Evolutionary conservation across 2,888 invertebrate genomes (phyloP).

Genomic region (Drosophila tripunctata): DNA sequence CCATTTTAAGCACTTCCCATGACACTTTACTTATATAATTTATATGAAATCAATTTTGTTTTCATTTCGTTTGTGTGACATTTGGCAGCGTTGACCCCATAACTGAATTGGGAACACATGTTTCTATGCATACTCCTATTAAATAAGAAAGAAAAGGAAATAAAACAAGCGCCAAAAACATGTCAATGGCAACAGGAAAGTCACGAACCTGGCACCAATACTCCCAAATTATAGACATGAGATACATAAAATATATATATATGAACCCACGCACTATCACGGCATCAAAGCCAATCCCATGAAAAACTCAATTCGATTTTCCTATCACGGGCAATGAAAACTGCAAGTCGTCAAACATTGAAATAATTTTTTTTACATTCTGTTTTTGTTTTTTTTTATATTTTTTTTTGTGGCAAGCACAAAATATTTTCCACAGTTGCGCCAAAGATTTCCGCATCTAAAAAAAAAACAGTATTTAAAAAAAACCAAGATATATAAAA

Average conservation of each 20-base stretch:
- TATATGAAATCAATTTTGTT: conserved; percentile 26
- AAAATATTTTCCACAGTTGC: conserved; percentile 28
- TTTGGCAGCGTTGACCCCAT: conserved; percentile 10
- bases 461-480: conserved; percentile 5
- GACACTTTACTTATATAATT: conserved; percentile 25
- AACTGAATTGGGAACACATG: conserved; percentile 15
- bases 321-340: conserved; percentile 2
- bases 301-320: conserved; percentile 11
- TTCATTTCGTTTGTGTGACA: conserved; percentile 22
- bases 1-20: neutral
- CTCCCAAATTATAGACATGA: neutral
- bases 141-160: neutral
- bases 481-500: conserved; percentile 23
- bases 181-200: conserved; percentile 55
- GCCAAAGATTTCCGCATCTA: conserved; percentile 37
- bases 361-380: conserved; percentile 31
- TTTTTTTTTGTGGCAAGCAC: conserved; percentile 39
- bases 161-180: conserved; percentile 18
- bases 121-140: neutral
- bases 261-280: conserved; percentile 36
- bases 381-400: neutral
- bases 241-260: neutral
- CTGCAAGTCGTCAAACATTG: conserved; percentile 20
- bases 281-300: neutral
- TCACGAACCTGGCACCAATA: conserved; percentile 40